Evolutionary conservation across 2,113 vertebrate species (phyloP).

Genomic region (Apteryx owenii): DNA sequence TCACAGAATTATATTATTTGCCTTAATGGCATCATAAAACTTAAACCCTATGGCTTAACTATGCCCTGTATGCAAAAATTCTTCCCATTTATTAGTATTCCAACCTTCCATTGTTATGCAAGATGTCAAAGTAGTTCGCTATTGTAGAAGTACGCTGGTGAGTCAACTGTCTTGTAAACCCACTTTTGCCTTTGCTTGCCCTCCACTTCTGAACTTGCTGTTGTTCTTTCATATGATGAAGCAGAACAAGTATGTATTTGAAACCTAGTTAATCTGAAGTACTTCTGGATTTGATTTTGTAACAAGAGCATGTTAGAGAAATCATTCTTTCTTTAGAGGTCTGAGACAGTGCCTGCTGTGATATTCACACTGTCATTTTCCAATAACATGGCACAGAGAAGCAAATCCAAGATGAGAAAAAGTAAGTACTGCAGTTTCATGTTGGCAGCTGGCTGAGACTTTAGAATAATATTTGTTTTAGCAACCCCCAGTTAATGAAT

Average conservation of each 20-base stretch:
- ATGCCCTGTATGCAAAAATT: not conserved
- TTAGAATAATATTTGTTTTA: constrained; percentile 37
- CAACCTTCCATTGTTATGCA: not conserved
- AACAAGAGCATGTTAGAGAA: not conserved
- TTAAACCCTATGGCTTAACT: not conserved
- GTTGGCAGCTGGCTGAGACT: not conserved
- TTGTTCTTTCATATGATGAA: constrained; percentile 2
- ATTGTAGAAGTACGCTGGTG: not conserved
- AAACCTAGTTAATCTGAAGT: not conserved
- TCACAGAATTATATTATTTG: not conserved
- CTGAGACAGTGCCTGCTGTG: not conserved
- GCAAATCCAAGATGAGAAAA: not conserved
- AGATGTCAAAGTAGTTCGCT: not conserved
- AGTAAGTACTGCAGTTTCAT: not conserved
- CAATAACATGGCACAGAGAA: rapidly evolving
- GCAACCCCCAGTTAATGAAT: not conserved
- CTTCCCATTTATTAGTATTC: not conserved
- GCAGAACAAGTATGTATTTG: not conserved
- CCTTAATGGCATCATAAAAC: not conserved
- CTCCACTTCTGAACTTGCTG: not conserved
- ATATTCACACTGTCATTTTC: not conserved
- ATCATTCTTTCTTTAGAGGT: not conserved
- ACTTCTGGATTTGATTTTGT: not conserved
- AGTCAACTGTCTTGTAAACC: not conserved
- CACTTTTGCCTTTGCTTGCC: not conserved